phyloP scores from a whole-genome alignment of 2,888 invertebrate species.

The Drosophila recens region DNA sequence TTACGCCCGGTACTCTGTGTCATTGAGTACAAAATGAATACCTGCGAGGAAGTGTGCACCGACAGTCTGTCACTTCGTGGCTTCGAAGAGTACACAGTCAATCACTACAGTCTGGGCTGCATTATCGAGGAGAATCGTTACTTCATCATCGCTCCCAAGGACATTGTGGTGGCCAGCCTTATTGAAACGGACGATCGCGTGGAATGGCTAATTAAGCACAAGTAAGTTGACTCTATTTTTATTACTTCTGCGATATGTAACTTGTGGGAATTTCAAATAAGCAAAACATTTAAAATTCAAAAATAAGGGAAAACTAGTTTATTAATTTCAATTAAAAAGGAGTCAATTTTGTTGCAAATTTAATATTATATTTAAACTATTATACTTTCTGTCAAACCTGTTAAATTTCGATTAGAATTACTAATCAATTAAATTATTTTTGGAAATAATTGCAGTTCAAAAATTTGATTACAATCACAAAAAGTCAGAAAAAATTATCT shows the following conservation, averaged over 20 bases:
- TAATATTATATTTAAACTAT: too few species aligned
- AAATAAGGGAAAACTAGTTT: too few species aligned
- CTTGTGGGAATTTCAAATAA: background rate
- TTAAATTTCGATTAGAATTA: too few species aligned
- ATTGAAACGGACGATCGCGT: conserved; percentile 97
- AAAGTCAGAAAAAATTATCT: too few species aligned
- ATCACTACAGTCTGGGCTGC: conserved; percentile 96
- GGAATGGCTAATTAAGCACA: conserved; percentile 95
- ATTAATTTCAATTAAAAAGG: too few species aligned
- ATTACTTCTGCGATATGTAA: background rate
- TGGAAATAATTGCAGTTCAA: too few species aligned
- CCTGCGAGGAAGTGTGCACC: conserved; percentile 93
- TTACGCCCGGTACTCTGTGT: conserved; percentile 94
- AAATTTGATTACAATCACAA: too few species aligned
- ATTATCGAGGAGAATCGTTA: conserved; percentile 94
- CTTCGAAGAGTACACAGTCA: conserved; percentile 93
- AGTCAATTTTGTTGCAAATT: too few species aligned
- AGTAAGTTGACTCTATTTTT: conserved; percentile 84
- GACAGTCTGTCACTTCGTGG: conserved; percentile 92
- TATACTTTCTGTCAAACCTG: too few species aligned
- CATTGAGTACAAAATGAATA: conserved; percentile 92
- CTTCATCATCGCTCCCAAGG: conserved; percentile 97
- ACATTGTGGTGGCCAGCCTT: conserved; percentile 95
- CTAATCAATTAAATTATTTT: too few species aligned
- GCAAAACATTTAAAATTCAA: too few species aligned